phyloP scores from a whole-genome alignment of 2,797 vertebrate species.

The Muraenolepis orangiensis region DNA sequence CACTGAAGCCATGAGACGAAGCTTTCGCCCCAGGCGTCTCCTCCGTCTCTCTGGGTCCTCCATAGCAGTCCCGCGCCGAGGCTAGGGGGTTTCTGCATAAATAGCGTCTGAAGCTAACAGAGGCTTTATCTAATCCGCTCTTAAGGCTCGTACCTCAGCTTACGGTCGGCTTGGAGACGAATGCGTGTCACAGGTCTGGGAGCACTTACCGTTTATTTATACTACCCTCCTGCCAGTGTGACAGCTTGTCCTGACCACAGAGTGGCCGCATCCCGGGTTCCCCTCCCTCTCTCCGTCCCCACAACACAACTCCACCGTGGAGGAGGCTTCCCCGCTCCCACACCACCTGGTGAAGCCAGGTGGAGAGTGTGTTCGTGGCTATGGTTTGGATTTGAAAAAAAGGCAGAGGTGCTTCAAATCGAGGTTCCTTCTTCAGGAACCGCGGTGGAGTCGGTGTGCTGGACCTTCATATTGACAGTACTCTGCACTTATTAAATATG shows the following conservation, averaged over 20 bases:
- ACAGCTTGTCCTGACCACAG: slow-evolving; percentile 54
- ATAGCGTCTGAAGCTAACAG: slow-evolving; percentile 73
- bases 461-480: neutral
- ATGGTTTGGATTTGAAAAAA: neutral
- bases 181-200: slow-evolving; percentile 52
- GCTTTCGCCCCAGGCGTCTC: slow-evolving; percentile 10
- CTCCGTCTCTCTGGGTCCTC: slow-evolving; percentile 11
- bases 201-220: slow-evolving; percentile 79
- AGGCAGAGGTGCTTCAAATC: neutral
- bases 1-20: slow-evolving; percentile 9
- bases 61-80: slow-evolving; percentile 41
- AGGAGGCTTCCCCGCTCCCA: too few species aligned
- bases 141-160: slow-evolving; percentile 73
- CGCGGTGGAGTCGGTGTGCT: neutral
- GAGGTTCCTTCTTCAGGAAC: neutral
- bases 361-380: neutral
- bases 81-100: slow-evolving; percentile 69
- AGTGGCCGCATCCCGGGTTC: slow-evolving; percentile 18
- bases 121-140: slow-evolving; percentile 81
- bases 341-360: neutral
- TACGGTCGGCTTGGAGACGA: slow-evolving; percentile 62
- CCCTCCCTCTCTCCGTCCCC: neutral
- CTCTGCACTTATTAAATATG: too few species aligned
- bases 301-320: too few species aligned
- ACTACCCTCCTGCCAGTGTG: slow-evolving; percentile 53